A percentile compares a stretch with the other conserved stretches of the same genome.
Conservation (phyloP, 2,113 vertebrate species). For the Ranitomeya imitator region DNA sequence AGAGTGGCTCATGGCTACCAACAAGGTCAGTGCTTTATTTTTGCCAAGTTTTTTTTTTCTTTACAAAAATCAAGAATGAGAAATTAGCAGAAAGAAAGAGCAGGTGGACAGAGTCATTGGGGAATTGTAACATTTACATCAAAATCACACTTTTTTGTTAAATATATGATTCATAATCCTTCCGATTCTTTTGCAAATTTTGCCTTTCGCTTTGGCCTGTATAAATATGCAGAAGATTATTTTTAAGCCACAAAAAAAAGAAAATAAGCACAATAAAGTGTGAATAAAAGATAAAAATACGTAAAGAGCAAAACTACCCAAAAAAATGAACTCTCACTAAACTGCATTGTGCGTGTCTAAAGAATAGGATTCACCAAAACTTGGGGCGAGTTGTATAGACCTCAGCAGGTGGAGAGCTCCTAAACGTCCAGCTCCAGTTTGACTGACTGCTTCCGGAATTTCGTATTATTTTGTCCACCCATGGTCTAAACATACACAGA, state of each 20-base stretch:
- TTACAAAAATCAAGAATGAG: background rate
- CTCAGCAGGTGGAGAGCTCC: background rate
- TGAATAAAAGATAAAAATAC: background rate
- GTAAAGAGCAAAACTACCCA: background rate
- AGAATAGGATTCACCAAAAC: constrained; percentile 24
- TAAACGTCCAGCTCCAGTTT: constrained; percentile 6
- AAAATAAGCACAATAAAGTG: background rate
- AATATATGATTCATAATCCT: too few relatives aligned
- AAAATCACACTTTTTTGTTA: too few relatives aligned
- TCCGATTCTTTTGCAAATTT: background rate
- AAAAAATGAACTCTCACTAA: background rate
- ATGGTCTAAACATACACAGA: constrained; percentile 27
- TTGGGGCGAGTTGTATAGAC: background rate
- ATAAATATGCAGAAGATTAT: background rate
- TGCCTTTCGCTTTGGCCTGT: background rate
- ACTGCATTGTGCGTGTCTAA: background rate
- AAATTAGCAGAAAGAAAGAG: background rate
- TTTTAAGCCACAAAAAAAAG: background rate
- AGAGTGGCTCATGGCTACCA: background rate
- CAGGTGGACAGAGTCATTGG: background rate
- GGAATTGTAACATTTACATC: background rate
- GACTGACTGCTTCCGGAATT: constrained; percentile 20
- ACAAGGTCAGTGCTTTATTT: background rate
- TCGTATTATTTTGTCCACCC: constrained; percentile 27
- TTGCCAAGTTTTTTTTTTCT: background rate